Base-by-base conservation (phyloP, 2,797 vertebrate species). In the Oreortyx pictus region DNA sequence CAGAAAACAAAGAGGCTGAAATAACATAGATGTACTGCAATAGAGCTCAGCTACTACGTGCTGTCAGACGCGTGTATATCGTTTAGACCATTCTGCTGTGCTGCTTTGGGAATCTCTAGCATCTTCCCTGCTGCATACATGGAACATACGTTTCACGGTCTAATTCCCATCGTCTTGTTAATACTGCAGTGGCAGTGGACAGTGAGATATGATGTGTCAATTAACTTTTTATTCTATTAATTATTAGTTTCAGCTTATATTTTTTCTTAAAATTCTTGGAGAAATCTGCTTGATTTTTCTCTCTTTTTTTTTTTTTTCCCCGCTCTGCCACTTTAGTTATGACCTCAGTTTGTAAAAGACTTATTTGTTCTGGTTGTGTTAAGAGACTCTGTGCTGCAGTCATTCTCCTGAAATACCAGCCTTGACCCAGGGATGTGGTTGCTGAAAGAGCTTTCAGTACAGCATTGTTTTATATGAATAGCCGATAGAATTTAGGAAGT, bases 271-370 rank as follows among this genome's bases (percentile, higher is more conserved):
- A 62, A 82, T 93, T 67, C 17, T 16, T 68, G 72, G 65, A 85
- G 52, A 94, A 93, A 35, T 50, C 56, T 0, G 18, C 9, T 86
- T 70, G 29, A 46, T 88, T 93, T 93, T 96, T 33, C 24, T 41
- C 37, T 15, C n/a, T 19, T 29, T 19, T 29, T 20, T 37, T 37
- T 37, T 92, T 39, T 41, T 41, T 41, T 41, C 5, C 39, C 44
- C n/a, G n/a, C n/a, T 84, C 9, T 82, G 56, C 33, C 3, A 2
- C 44, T 93, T 91, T 52, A 65, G 29, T n/a, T 84, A 14, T 47
- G 64, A 86, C 47, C 27, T 74, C 19, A 41, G 46, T 81, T 85
- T 89, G 39, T 94, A 89, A 94, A 83, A 87, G 72, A 50, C 14
- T 54, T 85, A 13, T 61, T 92, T 94, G 75, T 91, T 83, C 39